Percentiles rank a stretch among this genome's conserved stretches.
Evolutionary conservation across 2,888 invertebrate genomes (phyloP).

Genomic region (Luperina nickerlii): DNA sequence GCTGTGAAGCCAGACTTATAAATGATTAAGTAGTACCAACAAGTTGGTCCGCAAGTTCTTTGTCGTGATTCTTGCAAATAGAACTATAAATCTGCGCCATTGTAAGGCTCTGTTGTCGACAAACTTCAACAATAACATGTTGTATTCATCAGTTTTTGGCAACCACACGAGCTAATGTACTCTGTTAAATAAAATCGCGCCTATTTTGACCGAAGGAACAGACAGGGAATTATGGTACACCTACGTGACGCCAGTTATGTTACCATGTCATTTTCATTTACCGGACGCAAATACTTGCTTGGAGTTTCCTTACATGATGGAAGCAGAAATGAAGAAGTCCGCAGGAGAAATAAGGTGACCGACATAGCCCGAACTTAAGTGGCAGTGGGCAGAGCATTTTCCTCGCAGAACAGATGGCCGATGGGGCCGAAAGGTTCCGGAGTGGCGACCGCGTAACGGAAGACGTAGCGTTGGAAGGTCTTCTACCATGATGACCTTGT

Average conservation of each 20-base stretch:
- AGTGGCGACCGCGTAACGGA: not conserved
- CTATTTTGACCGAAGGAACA: not conserved
- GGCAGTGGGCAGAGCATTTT: not conserved
- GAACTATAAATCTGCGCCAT: slow-evolving; percentile 50
- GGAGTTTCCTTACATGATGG: not conserved
- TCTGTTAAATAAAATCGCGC: slow-evolving; percentile 2
- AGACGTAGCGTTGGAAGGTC: not conserved
- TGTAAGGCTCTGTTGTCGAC: slow-evolving; percentile 29
- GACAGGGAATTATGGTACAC: not conserved
- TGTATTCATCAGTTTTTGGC: slow-evolving; percentile 49
- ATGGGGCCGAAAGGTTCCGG: not conserved
- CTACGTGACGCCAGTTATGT: not conserved
- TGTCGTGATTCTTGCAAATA: slow-evolving; percentile 57
- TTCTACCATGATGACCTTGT: not conserved
- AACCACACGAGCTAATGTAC: slow-evolving; percentile 4
- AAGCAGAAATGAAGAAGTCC: not conserved
- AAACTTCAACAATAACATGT: slow-evolving; percentile 49
- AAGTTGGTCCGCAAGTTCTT: slow-evolving; percentile 45
- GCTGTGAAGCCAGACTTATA: slow-evolving; percentile 24
- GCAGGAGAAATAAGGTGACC: not conserved
- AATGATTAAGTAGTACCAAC: slow-evolving; percentile 47
- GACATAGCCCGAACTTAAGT: not conserved
- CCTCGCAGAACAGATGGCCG: not conserved
- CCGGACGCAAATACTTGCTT: not conserved
- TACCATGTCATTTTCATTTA: not conserved